Conservation (phyloP, 2,888 invertebrate genomes). For the Craniophora ligustri region DNA sequence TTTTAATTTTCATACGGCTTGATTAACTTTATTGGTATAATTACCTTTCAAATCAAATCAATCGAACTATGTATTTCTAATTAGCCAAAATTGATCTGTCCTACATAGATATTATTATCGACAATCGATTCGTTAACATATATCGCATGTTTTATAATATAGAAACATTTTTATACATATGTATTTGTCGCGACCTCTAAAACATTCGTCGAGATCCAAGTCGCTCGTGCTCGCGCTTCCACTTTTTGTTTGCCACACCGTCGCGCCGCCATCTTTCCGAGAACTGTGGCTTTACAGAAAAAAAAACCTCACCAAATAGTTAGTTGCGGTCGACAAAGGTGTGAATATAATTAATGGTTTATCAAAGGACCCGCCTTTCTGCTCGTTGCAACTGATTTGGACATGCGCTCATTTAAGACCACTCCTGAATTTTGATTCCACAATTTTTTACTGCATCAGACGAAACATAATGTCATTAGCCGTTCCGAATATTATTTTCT, state of each 20-base stretch:
- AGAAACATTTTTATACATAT: too few relatives aligned
- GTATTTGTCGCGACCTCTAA: conserved; percentile 67
- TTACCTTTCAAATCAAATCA: conserved; percentile 14
- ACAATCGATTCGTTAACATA: conserved; percentile 37
- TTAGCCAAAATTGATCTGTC: conserved; percentile 15
- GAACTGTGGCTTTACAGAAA: conserved; percentile 76
- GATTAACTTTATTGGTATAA: conserved; percentile 2
- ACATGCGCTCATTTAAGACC: conserved; percentile 63
- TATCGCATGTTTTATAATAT: conserved; percentile 43
- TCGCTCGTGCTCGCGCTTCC: conserved; percentile 75
- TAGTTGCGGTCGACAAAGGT: conserved; percentile 75
- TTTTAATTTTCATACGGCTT: not conserved
- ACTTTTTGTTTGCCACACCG: conserved; percentile 70
- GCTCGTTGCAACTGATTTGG: conserved; percentile 64
- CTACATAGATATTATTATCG: conserved; percentile 33
- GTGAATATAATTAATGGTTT: conserved; percentile 86
- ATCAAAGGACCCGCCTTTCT: conserved; percentile 78
- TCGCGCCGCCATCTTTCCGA: conserved; percentile 74
- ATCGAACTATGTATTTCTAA: conserved; percentile 18
- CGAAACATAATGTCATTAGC: conserved; percentile 51
- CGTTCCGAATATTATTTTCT: conserved; percentile 57
- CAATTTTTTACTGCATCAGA: conserved; percentile 39
- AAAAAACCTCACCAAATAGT: conserved; percentile 63
- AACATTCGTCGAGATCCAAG: conserved; percentile 65
- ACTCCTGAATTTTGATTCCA: conserved; percentile 51